Percentiles rank a stretch among this genome's conserved stretches.
These are phyloP conservation scores for Rhyacophila evoluta DNA, from an alignment of 2,888 invertebrate species.

Conservation along the genomic window DNA sequence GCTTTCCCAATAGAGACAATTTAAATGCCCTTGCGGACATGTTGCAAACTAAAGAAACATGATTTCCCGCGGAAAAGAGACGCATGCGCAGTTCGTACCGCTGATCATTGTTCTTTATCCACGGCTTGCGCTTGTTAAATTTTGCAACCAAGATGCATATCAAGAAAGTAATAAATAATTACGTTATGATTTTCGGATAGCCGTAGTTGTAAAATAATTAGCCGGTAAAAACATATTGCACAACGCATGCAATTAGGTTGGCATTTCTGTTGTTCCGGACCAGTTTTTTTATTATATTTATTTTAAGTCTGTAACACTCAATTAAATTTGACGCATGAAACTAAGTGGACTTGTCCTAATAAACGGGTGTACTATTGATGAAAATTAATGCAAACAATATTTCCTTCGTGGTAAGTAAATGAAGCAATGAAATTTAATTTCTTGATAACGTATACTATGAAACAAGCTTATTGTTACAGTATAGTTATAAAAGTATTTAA, in stretches of 20 bases:
- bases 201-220: not conserved
- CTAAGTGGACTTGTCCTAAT: too few species aligned
- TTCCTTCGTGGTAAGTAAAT: too few species aligned
- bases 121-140: not conserved
- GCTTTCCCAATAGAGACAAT: too few species aligned
- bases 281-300: not conserved
- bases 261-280: not conserved
- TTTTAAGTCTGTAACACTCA: too few species aligned
- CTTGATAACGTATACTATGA: too few species aligned
- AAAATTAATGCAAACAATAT: too few species aligned
- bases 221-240: not conserved
- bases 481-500: too few species aligned
- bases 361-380: too few species aligned
- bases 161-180: slow-evolving; percentile 16
- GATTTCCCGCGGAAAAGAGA: not conserved
- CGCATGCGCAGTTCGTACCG: not conserved
- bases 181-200: not conserved
- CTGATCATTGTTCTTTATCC: not conserved
- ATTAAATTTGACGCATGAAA: too few species aligned
- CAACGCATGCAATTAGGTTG: not conserved
- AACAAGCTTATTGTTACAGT: too few species aligned
- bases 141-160: slow-evolving; percentile 4
- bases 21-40: not conserved
- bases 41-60: not conserved
- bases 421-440: too few species aligned